These are phyloP conservation scores for Dioctria linearis DNA, from an alignment of 2,888 invertebrate species.

Conservation along the genomic window DNA sequence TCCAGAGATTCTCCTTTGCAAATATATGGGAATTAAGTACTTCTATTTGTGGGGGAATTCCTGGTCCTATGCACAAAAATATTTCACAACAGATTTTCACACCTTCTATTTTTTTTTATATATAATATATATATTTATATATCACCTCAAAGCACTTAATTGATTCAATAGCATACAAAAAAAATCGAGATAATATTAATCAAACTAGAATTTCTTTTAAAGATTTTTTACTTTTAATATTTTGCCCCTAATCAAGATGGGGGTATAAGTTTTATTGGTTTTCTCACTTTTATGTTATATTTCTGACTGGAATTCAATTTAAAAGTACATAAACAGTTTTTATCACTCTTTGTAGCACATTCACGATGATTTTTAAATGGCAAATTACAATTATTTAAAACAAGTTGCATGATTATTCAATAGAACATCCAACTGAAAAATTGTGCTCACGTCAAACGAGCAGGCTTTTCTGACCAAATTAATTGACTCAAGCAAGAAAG, in stretches of 20 bases:
- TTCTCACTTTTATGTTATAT: slow-evolving; percentile 64
- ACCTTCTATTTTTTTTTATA: too few relatives aligned
- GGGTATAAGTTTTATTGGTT: slow-evolving; percentile 66
- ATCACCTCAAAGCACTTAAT: neutral
- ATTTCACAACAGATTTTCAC: neutral
- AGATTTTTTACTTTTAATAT: slow-evolving; percentile 28
- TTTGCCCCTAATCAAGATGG: slow-evolving; percentile 68
- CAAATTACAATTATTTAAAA: slow-evolving; percentile 65
- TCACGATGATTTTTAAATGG: slow-evolving; percentile 50
- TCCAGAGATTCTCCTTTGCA: neutral
- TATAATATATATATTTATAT: too few relatives aligned
- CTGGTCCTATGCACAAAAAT: slow-evolving; percentile 1
- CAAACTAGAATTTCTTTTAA: slow-evolving; percentile 41
- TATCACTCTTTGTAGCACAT: slow-evolving; percentile 52
- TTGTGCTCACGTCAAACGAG: slow-evolving; percentile 49
- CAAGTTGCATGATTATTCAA: slow-evolving; percentile 71
- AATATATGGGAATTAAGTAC: neutral
- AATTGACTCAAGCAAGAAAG: too few relatives aligned
- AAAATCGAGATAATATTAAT: slow-evolving; percentile 19
- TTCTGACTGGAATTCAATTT: slow-evolving; percentile 32
- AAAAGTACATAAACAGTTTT: slow-evolving; percentile 55
- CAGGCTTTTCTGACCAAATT: slow-evolving; percentile 33
- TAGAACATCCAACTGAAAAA: slow-evolving; percentile 60
- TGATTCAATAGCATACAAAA: neutral
- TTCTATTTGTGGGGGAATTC: neutral